Evolutionary conservation across 1,140 invertebrate genomes (phyloP), one percentile per base, ranked within the genome.

Genomic region (Periplaneta americana): DNA sequence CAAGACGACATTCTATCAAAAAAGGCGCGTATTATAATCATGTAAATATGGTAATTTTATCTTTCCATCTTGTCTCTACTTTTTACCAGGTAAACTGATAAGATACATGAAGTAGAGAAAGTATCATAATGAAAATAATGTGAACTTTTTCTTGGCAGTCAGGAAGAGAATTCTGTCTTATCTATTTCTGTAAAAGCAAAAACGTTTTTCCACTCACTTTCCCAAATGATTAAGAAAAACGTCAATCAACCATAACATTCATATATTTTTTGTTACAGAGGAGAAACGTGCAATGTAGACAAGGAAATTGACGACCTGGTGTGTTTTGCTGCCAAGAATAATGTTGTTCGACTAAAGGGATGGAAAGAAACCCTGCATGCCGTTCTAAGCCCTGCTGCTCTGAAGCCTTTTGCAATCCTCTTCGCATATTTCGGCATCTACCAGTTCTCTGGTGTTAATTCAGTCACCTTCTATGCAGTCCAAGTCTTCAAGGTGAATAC

Each of bases 381-480:
- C 0, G 74, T 94, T 2, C 31, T 93, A 8, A 89, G 91, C 11
- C 92, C 92, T 3, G 92, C 92, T 31, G 89, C 92, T 3, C 83
- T 93, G 66, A 93, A 93, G 83, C 94, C 94, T 0, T 93, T 94
- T 83, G 82, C 88, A 0, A 89, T 94, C 15, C 86, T 94, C 0
- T 89, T 91, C 6, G 74, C 92, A 0, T 94, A 94, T 85, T 94
- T 95, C 87, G 88, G 93, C 80, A 92, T 94, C 77, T 94, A 94
- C 85, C 93, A 94, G 84, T 94, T 93, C 88, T 93, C 92, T 36
- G 94, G 94, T 0, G 92, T 94, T 3, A 94, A 96, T 84, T 93
- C 93, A 5, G 90, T 96, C 31, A 95, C 95, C 28, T 96, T 95
- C 84, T 96, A 95, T 83, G 92, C 94, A 1, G 93, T 95, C 9